These are phyloP conservation scores for Lycodopsis pacificus DNA, from an alignment of 2,797 vertebrate genomes.

Conservation along the genomic window DNA sequence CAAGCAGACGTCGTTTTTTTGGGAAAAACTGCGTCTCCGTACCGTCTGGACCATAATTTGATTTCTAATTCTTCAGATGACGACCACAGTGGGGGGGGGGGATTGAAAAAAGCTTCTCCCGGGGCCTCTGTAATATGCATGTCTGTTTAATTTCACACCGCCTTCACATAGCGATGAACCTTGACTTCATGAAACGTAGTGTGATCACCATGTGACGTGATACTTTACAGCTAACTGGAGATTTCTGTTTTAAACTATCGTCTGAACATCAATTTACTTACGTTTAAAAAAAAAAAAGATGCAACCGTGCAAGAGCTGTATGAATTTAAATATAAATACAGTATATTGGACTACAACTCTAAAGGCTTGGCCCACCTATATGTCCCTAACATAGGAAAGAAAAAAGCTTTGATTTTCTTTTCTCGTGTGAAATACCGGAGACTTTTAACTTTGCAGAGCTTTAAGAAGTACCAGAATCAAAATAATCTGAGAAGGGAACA, in stretches of 20 bases:
- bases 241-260: not conserved
- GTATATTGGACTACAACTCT: not conserved
- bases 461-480: not conserved
- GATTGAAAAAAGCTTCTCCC: conserved; percentile 59
- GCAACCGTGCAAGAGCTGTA: too few species aligned
- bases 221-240: conserved; percentile 9
- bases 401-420: not conserved
- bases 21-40: conserved; percentile 29
- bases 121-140: conserved; percentile 54
- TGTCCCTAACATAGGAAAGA: too few species aligned
- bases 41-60: conserved; percentile 56
- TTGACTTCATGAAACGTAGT: conserved; percentile 51
- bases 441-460: not conserved
- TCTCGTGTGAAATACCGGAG: not conserved
- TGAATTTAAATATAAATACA: too few species aligned
- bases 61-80: conserved; percentile 71
- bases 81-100: conserved; percentile 41
- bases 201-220: conserved; percentile 2
- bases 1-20: conserved; percentile 9
- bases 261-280: not conserved
- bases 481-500: not conserved
- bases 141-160: conserved; percentile 72
- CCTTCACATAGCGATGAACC: conserved; percentile 60
- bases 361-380: not conserved
- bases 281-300: too few species aligned